Evolutionary conservation across 2,797 vertebrate species (phyloP), one percentile per base, ranked within the genome.

Genomic region (Sebastes flavidus): DNA sequence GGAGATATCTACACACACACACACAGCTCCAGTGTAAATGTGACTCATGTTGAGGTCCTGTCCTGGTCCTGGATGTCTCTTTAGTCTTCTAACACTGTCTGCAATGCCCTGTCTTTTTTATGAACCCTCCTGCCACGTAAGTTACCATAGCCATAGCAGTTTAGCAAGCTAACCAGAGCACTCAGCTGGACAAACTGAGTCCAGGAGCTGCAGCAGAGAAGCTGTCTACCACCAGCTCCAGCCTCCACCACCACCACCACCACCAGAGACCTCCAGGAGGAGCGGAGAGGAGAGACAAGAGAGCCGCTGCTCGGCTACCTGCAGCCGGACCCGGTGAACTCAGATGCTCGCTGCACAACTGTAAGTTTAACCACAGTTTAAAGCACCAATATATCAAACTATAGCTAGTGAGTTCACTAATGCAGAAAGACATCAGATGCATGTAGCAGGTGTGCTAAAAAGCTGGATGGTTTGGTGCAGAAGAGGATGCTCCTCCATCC

Each of bases 121-220:
- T 73, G 58, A 71, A 88, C 74, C 82, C 81, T 85, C 77, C 67
- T 89, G 89, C 87, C 91, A 91, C 91, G 85, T 90, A 87, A 85
- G 81, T 87, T 78, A 81, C 32, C 80, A 82, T 72, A 87, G 73
- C 75, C 36, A 4, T 9, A 13, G 81, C 55, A 72, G 38, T 87
- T 60, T 38, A 88, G 82, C 81, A 56, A 18, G 89, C 92, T 84
- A 81, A 87, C 76, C 3, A 69, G 61, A 42, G 46, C 66, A 61
- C 42, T 56, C 25, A 42, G 36, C 72, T n/a, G 65, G 65, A n/a
- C n/a, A 20, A 68, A 54, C 14, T 20, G 76, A 52, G 36, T 72
- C 30, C 68, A n/a, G 34, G 18, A 29, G 76, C 83, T 63, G 67
- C 84, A 58, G 62, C 72, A 49, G 30, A 30, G 29, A 30, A 30